Conservation (phyloP, 2,113 vertebrate genomes). For the Plestiodon gilberti region DNA sequence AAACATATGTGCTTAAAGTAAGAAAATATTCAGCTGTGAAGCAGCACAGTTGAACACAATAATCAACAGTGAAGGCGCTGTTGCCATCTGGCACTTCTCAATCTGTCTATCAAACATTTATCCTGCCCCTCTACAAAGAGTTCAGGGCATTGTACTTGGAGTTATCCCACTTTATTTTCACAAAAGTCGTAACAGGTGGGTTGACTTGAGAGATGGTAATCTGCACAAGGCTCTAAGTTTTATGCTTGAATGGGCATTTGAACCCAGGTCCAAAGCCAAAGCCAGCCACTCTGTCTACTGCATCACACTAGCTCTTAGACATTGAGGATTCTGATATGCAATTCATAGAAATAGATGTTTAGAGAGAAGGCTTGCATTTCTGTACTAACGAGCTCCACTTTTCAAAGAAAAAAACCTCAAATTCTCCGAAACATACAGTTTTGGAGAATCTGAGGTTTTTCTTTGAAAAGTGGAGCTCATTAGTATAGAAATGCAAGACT, state of each 20-base stretch:
- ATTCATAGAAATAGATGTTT: not conserved
- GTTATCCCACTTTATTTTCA: not conserved
- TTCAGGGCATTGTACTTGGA: not conserved
- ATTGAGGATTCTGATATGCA: not conserved
- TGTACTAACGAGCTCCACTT: not conserved
- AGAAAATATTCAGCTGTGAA: too few species aligned
- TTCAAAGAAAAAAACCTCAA: not conserved
- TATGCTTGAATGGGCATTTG: not conserved
- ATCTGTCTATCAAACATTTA: not conserved
- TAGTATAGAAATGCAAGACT: too few species aligned
- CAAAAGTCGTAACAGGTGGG: not conserved
- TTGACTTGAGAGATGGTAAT: not conserved
- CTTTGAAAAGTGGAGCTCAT: too few species aligned
- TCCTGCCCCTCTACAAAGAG: not conserved
- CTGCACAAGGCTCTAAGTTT: not conserved
- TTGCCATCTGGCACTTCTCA: too few species aligned
- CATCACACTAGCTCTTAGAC: not conserved
- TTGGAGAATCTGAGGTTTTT: too few species aligned
- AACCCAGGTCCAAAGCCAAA: not conserved
- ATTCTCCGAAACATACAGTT: not conserved
- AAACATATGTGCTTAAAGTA: not conserved
- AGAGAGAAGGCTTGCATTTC: not conserved
- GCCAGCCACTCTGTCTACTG: not conserved
- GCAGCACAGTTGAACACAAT: not conserved
- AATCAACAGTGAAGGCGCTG: not conserved